Conservation (phyloP, 1,140 invertebrate genomes). For the Drosophila kepulauana region DNA sequence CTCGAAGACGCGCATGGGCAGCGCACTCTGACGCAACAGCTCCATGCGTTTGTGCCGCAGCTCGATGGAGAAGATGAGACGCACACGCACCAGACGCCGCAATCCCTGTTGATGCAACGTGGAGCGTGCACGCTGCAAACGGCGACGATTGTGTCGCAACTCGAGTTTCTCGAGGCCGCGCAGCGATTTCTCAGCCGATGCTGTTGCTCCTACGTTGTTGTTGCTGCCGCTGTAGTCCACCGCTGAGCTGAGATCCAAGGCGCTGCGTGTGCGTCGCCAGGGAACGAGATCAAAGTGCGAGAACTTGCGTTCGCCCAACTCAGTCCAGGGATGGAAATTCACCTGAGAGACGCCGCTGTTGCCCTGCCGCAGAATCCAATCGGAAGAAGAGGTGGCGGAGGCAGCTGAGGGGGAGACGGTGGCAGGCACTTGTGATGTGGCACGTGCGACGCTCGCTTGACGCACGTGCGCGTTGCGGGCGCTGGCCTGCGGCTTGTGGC, state of each 20-base stretch:
- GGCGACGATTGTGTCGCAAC: conserved; percentile 68
- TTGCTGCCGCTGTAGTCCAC: conserved; percentile 57
- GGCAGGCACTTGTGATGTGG: neutral
- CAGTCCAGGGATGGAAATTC: conserved; percentile 77
- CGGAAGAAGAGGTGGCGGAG: conserved; percentile 30
- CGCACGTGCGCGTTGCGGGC: conserved; percentile 63
- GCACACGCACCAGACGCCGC: conserved; percentile 71
- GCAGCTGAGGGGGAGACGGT: too few relatives aligned
- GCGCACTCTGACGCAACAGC: conserved; percentile 66
- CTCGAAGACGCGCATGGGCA: conserved; percentile 74
- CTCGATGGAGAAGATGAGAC: conserved; percentile 80
- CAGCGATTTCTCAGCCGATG: conserved; percentile 60
- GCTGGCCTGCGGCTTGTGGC: conserved; percentile 70
- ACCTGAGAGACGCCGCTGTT: conserved; percentile 62
- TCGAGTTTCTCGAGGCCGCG: conserved; percentile 72
- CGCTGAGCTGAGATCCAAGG: conserved; percentile 60
- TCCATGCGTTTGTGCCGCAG: conserved; percentile 80
- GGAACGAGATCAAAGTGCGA: conserved; percentile 80
- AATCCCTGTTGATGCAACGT: conserved; percentile 59
- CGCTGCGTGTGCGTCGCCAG: conserved; percentile 74
- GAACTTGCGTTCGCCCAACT: conserved; percentile 51
- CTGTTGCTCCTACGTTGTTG: neutral
- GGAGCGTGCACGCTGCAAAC: conserved; percentile 55
- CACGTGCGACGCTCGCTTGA: neutral
- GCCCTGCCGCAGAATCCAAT: conserved; percentile 75